Base-by-base conservation (phyloP, 2,888 invertebrate species). In the Hemistola chrysoprasaria region DNA sequence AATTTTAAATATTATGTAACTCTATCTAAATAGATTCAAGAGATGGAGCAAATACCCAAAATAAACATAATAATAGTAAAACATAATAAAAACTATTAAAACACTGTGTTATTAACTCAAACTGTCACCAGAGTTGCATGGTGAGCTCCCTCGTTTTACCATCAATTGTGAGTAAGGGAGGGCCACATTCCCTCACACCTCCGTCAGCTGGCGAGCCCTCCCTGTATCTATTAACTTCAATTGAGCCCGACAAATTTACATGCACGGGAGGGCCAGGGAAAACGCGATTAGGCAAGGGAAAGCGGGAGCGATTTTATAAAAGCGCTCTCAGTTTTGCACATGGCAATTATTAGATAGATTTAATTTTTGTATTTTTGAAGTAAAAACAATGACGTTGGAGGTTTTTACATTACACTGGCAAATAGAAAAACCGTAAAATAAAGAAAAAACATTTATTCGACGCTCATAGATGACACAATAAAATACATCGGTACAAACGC, bases 191-290 rank as follows among this genome's bases (percentile, higher is more conserved):
- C 86, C 86, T 86, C 86, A 85, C 87, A 87, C 86, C 82, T 84
- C 77, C 83, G 85, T 83, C 87, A 87, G 87, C 87, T 86, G 85
- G 78, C 69, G 61, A 65, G 16, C 82, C 78, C 79, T 79, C 87
- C 87, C 87, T 86, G 65, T 75, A 74, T 78, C 79, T 85, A 87
- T 87, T 87, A 87, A 87, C 87, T 88, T 87, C 88, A 88, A 88
- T 88, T 88, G 87, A 85, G 86, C 80, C 66, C 75, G 78, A 86
- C 86, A 87, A 87, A 88, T 88, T 87, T 86, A 87, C 87, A 87
- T 88, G 78, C 71, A 71, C 57, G 38, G 43, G 38, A 45, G 48
- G 71, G 83, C 78, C 60, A 69, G n/a, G 29, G 47, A 56, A 57
- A 4, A 0, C 44, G 73, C 71, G 71, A 22, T n/a, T 3, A 6